Evolutionary conservation across 2,113 vertebrate species (phyloP).

Genomic region (Aramus guarauna): DNA sequence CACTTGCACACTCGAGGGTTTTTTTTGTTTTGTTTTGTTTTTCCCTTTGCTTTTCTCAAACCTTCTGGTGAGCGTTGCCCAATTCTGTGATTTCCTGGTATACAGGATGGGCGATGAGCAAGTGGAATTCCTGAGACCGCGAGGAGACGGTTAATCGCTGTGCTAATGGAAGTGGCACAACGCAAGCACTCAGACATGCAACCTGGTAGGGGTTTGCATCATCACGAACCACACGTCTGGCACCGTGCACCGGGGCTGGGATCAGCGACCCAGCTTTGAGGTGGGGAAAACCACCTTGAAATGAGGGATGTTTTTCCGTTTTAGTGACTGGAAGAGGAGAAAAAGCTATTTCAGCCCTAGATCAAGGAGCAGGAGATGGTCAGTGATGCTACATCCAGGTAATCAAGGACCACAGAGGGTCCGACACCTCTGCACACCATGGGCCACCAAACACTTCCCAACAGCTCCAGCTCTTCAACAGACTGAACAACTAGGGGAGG

Average conservation of each 20-base stretch:
- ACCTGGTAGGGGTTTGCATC: background rate
- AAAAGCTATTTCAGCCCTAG: background rate
- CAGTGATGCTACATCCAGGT: background rate
- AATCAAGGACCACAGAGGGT: background rate
- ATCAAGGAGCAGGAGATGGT: background rate
- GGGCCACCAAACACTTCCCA: background rate
- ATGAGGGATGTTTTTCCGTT: background rate
- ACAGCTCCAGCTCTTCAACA: background rate
- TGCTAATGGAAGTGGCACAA: background rate
- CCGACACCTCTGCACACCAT: fast-evolving
- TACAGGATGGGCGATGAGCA: background rate
- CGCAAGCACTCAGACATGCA: background rate
- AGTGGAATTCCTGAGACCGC: background rate
- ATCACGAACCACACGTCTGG: fast-evolving
- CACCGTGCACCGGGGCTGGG: background rate
- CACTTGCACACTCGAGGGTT: background rate
- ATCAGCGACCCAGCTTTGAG: background rate
- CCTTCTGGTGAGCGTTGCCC: background rate
- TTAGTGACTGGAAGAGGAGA: background rate
- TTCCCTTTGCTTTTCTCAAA: background rate
- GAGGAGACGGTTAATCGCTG: background rate
- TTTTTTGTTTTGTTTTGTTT: background rate
- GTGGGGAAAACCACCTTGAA: background rate
- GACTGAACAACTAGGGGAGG: background rate
- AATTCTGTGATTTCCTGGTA: background rate